Evolutionary conservation across 1,140 invertebrate genomes (phyloP).

Genomic region (Achroia grisella): DNA sequence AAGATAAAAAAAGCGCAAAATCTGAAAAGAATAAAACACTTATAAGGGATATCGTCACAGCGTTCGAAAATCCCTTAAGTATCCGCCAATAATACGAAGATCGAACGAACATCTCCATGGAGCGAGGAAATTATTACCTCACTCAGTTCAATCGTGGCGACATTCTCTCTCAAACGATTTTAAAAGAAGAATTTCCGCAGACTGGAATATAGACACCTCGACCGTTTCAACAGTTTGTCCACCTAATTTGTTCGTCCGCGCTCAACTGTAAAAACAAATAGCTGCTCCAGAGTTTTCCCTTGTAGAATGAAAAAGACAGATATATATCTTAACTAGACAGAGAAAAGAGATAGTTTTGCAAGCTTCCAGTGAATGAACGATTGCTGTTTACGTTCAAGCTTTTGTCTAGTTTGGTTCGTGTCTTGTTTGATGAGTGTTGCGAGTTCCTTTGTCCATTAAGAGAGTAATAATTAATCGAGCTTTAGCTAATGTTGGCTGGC

Average conservation of each 20-base stretch:
- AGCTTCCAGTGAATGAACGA: constrained; percentile 48
- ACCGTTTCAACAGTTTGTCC: constrained; percentile 68
- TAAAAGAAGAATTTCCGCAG: constrained; percentile 59
- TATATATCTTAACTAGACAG: constrained; percentile 33
- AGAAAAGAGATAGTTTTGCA: constrained; percentile 41
- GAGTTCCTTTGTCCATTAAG: constrained; percentile 52
- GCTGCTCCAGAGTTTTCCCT: constrained; percentile 47
- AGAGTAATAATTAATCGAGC: constrained; percentile 60
- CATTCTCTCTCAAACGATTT: constrained; percentile 45
- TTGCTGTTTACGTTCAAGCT: constrained; percentile 53
- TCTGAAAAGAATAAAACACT: constrained; percentile 6
- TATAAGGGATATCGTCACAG: constrained; percentile 17
- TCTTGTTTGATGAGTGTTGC: constrained; percentile 51
- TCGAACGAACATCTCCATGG: constrained; percentile 33
- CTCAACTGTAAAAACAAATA: constrained; percentile 71
- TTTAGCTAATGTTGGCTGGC: constrained; percentile 56
- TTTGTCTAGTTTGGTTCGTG: constrained; percentile 48
- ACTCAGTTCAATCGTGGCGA: constrained; percentile 47
- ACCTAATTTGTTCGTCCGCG: constrained; percentile 69
- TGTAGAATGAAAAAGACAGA: constrained; percentile 45
- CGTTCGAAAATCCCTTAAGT: constrained; percentile 29
- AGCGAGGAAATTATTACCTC: constrained; percentile 58
- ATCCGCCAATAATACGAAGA: constrained; percentile 38
- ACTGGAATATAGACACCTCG: constrained; percentile 67
- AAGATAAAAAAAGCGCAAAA: neutral